phyloP scores from a whole-genome alignment of 2,113 vertebrate genomes.

The Corythornis cristatus region DNA sequence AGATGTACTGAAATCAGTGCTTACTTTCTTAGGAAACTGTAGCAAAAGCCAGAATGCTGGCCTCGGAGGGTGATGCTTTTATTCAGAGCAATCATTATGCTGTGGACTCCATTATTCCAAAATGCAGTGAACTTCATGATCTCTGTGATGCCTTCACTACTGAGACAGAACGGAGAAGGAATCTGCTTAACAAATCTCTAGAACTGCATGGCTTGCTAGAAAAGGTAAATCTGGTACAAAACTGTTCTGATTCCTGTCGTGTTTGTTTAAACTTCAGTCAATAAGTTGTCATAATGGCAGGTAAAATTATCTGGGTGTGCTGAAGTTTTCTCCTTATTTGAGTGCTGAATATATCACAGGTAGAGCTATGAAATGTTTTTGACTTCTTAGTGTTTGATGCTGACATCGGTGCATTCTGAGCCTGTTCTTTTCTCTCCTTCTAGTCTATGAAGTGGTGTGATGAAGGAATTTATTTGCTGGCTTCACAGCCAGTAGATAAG shows the following conservation, averaged over 20 bases:
- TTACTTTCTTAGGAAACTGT: constrained; percentile 79
- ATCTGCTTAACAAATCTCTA: constrained; percentile 84
- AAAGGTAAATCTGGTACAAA: constrained; percentile 76
- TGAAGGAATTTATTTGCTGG: constrained; percentile 94
- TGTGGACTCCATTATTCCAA: constrained; percentile 92
- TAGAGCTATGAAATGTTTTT: background rate
- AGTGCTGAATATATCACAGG: background rate
- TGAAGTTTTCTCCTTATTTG: background rate
- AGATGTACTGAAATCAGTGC: background rate
- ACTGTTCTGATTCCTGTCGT: background rate
- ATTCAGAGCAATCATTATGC: constrained; percentile 91
- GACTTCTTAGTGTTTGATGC: background rate
- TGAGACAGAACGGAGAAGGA: constrained; percentile 72
- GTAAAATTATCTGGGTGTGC: background rate
- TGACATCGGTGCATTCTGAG: background rate
- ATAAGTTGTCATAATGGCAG: background rate
- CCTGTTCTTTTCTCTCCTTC: background rate
- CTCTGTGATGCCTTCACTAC: constrained; percentile 75
- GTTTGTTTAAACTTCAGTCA: background rate
- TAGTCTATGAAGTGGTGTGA: constrained; percentile 94
- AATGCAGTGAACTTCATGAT: constrained; percentile 87
- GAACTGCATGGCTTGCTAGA: constrained; percentile 89
- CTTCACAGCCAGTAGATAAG: constrained; percentile 94
- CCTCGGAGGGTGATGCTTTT: constrained; percentile 81
- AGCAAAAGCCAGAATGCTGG: constrained; percentile 80